Conservation (phyloP, 2,797 vertebrate genomes). For the Acanthurus leucopareius region DNA sequence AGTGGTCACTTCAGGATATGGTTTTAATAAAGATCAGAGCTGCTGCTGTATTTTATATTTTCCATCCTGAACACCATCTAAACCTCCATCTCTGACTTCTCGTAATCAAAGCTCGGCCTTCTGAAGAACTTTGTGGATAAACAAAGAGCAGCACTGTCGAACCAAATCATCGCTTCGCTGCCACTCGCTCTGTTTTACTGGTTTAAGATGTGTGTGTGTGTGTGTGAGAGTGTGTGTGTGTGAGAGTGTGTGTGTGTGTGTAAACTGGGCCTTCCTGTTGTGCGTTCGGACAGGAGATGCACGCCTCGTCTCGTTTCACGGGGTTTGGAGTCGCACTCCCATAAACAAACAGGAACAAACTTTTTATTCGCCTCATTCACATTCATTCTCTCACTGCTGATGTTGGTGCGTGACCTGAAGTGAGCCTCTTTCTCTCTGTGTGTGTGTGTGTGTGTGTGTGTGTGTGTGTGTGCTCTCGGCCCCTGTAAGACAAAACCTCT, state of each 20-base stretch:
- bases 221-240: constrained; percentile 1
- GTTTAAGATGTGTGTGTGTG: constrained; percentile 42
- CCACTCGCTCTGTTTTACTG: constrained; percentile 53
- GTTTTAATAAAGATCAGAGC: constrained; percentile 30
- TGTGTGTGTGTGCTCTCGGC: constrained; percentile 31
- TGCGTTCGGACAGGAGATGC: constrained; percentile 58
- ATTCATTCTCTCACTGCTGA: constrained; percentile 52
- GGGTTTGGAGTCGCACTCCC: constrained; percentile 42
- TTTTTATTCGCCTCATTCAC: constrained; percentile 63
- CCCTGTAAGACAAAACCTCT: constrained; percentile 61
- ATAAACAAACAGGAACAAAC: constrained; percentile 78
- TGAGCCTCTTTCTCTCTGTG: constrained; percentile 25
- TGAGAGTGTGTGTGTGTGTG: constrained; percentile 11
- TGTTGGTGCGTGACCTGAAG: constrained; percentile 47
- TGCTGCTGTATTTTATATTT: constrained; percentile 14
- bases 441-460: too few relatives aligned
- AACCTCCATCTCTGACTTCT: constrained; percentile 14
- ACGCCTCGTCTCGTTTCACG: constrained; percentile 36
- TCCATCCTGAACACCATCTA: constrained; percentile 1
- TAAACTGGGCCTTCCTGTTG: constrained; percentile 77
- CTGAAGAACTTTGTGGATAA: constrained; percentile 11
- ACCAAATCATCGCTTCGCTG: constrained; percentile 20
- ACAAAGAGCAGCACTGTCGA: constrained; percentile 16
- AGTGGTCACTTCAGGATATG: constrained; percentile 50
- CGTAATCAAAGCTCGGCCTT: not conserved